A percentile compares a stretch with the other conserved stretches of the same genome.
These are phyloP conservation scores for Scolopax bukidnonensis DNA, from an alignment of 2,797 vertebrate species.

Conservation along the genomic window DNA sequence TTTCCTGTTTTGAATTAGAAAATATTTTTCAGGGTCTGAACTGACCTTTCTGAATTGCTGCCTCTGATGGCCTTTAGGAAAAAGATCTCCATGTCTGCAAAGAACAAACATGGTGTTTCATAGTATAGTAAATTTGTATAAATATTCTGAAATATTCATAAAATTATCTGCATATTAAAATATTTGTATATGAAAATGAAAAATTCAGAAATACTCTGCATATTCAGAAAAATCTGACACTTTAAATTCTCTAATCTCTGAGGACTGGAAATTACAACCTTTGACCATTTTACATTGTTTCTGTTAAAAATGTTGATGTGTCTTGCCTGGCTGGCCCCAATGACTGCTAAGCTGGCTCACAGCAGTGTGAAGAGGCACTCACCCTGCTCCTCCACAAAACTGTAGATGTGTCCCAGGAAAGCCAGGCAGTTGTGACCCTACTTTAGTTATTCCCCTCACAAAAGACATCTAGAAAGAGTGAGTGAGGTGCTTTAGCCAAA, in stretches of 20 bases:
- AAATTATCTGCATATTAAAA: background rate
- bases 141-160: background rate
- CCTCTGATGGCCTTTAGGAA: background rate
- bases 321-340: background rate
- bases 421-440: rapidly evolving
- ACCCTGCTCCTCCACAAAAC: background rate
- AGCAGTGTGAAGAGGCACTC: background rate
- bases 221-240: background rate
- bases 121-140: background rate
- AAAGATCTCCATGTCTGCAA: background rate
- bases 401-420: background rate
- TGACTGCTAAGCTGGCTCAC: background rate
- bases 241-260: background rate
- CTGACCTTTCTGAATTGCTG: background rate
- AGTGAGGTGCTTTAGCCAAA: background rate
- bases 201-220: background rate
- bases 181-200: background rate
- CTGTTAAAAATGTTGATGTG: background rate
- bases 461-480: background rate
- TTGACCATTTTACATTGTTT: background rate
- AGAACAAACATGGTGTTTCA: background rate
- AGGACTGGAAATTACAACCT: background rate
- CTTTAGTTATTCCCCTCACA: background rate
- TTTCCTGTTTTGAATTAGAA: background rate
- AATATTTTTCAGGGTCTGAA: background rate